Base-by-base conservation (phyloP, 2,888 invertebrate genomes). In the Lumbricus terrestris region DNA sequence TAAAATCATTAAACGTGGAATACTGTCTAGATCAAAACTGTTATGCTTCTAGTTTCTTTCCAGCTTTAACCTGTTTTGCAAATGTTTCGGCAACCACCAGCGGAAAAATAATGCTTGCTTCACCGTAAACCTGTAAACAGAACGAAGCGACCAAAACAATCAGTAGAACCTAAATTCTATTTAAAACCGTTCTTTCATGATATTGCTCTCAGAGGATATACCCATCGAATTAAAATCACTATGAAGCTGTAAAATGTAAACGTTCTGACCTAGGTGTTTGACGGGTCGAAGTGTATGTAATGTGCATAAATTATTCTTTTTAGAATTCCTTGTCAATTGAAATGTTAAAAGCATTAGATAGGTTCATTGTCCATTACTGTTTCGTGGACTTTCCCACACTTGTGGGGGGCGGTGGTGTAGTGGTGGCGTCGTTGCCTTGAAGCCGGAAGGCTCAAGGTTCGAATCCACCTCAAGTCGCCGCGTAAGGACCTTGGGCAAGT, bases 71-170 rank as follows among this genome's bases (percentile, higher is more conserved):
- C 82, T 82, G 33, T 33, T 93, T 92, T 16, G 98, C 98, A 96
- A 99, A 99, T 33, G 99, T 99, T 95, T 99, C 97, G 5, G 97
- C 98, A 0, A 99, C 98, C 91, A 99, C 95, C 90, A 99, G 95
- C 0, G 99, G 99, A 95, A 99, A 98, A 3, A 99, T 96, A 88
- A 99, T 96, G 82, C 97, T 97, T 6, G 98, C 99, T 95, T 99
- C 99, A 0, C 97, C 97, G 95, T 97, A 98, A 35, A 98, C 95
- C 96, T 96, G 92, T 16, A 92, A 92, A 90, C 88, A 16, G 89
- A 89, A 69, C n/a, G 11, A 13, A 29, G n/a, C n/a, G n/a, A 69
- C 69, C 69, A 69, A 54, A 69, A 69, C 69, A 29, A n/a, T 69
- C 29, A 69, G 8, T 69, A 69, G 29, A 69, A 69, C 69, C 69